A percentile compares a stretch with the other conserved stretches of the same genome.
Conservation (phyloP, 2,113 vertebrate species). For the Aptenodytes forsteri region DNA sequence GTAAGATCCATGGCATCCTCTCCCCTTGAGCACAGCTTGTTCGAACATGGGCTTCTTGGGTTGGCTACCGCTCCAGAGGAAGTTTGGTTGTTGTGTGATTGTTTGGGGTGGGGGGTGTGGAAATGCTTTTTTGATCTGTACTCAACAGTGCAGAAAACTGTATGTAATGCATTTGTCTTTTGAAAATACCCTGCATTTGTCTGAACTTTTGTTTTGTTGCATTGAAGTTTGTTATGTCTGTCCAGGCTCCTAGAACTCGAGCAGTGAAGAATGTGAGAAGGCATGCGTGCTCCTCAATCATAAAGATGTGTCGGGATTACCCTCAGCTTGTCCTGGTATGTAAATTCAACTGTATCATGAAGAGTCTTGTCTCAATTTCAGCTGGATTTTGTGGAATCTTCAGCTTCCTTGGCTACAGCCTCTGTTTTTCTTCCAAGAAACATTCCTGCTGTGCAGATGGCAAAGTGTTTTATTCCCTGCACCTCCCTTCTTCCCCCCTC, state of each 20-base stretch:
- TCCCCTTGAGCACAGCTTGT: not conserved
- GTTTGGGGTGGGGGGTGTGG: not conserved
- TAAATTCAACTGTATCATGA: not conserved
- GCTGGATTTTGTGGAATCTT: not conserved
- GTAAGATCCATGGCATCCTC: not conserved
- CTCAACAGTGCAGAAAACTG: not conserved
- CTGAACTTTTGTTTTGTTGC: conserved; percentile 51
- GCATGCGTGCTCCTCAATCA: conserved; percentile 93
- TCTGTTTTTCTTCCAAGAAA: not conserved
- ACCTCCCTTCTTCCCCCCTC: not conserved
- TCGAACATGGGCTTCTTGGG: not conserved
- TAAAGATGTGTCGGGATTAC: conserved; percentile 94
- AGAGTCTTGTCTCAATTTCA: not conserved
- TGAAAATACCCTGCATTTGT: conserved; percentile 13
- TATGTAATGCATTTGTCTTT: not conserved
- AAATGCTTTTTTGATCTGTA: not conserved
- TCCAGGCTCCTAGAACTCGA: conserved; percentile 87
- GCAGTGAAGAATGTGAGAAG: conserved; percentile 93
- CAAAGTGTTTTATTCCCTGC: not conserved
- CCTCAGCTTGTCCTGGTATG: conserved; percentile 89
- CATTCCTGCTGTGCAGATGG: not conserved
- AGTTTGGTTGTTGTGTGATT: not conserved
- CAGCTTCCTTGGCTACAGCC: not conserved
- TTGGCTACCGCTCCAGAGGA: not conserved
- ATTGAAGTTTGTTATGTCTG: conserved; percentile 49